Base-by-base conservation (phyloP, 2,113 vertebrate genomes). In the Ciconia boyciana region DNA sequence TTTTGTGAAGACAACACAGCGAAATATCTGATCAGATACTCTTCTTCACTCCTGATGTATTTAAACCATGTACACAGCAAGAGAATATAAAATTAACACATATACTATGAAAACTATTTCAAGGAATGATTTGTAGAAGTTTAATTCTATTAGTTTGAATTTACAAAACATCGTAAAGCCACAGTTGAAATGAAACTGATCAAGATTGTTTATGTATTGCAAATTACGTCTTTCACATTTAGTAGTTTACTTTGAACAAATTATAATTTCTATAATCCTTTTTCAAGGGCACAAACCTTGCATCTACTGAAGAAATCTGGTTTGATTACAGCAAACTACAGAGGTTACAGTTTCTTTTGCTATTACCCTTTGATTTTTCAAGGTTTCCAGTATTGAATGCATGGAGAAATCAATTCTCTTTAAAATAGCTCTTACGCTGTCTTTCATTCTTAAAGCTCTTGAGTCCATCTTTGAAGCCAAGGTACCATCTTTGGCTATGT, bases 351-450 rank as follows among this genome's bases (percentile, higher is more conserved):
- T 85, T 96, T 87, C 60, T 92, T 84, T 91, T 94, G 20, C 80
- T 89, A 18, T 65, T 90, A 65, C 29, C 32, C 18, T 96, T 84
- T 94, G 89, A 92, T 97, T 96, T 96, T 69, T 94, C 82, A 95
- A 87, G n/a, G 82, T 95, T 97, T 93, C 29, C 78, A 89, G 46
- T 90, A 94, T 78, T 0, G 10, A 80, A 94, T 74, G 60, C 86
- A 51, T n/a, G 24, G 13, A 96, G 68, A 91, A 96, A 97, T 87
- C 52, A 95, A 94, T 97, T 96, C 21, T 85, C 11, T 95, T 96
- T 93, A 87, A 96, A 92, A 93, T 22, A 81, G n/a, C 44, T 93
- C 54, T 90, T 90, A 61, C 0, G 0, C 55, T 77, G 44, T 75
- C 44, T 81, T 93, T 93, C 54, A 76, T 74, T 94, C 51, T 86